A percentile compares a stretch with the other conserved stretches of the same genome.
These are phyloP conservation scores for Agonopterix subpropinquella DNA, from an alignment of 2,888 invertebrate genomes.

Conservation along the genomic window DNA sequence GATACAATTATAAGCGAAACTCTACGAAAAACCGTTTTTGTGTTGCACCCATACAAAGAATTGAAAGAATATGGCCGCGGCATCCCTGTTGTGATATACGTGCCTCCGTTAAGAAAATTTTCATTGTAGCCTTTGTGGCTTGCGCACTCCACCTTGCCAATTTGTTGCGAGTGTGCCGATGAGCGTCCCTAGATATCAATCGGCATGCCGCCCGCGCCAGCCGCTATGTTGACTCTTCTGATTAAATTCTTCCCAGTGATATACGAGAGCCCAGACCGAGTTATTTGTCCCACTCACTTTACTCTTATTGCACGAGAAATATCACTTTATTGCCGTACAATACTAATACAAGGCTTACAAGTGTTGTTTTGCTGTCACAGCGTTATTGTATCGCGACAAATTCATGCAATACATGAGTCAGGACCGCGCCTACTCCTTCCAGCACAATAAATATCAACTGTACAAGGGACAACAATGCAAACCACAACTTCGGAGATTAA, in stretches of 20 bases:
- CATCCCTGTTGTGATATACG: conserved; percentile 56
- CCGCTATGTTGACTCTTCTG: conserved; percentile 55
- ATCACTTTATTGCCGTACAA: conserved; percentile 7
- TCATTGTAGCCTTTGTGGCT: conserved; percentile 66
- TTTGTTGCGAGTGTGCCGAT: conserved; percentile 47
- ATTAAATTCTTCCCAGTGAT: conserved; percentile 65
- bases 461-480: conserved; percentile 52
- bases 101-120: conserved; percentile 65
- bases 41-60: conserved; percentile 40
- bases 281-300: conserved; percentile 42
- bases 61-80: conserved; percentile 35
- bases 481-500: conserved; percentile 58
- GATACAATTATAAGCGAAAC: conserved; percentile 47
- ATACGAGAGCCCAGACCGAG: conserved; percentile 27
- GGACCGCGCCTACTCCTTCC: conserved; percentile 42
- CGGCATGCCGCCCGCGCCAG: conserved; percentile 39
- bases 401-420: conserved; percentile 35
- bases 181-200: conserved; percentile 47
- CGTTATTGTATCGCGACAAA: conserved; percentile 31
- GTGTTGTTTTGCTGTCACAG: conserved; percentile 12
- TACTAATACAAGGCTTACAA: background rate
- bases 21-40: conserved; percentile 34
- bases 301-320: conserved; percentile 21
- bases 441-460: conserved; percentile 50
- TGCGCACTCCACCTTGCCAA: conserved; percentile 53